Percentiles rank a stretch among this genome's conserved stretches.
Evolutionary conservation across 2,113 vertebrate genomes (phyloP).

Genomic region (Gobio gobio): DNA sequence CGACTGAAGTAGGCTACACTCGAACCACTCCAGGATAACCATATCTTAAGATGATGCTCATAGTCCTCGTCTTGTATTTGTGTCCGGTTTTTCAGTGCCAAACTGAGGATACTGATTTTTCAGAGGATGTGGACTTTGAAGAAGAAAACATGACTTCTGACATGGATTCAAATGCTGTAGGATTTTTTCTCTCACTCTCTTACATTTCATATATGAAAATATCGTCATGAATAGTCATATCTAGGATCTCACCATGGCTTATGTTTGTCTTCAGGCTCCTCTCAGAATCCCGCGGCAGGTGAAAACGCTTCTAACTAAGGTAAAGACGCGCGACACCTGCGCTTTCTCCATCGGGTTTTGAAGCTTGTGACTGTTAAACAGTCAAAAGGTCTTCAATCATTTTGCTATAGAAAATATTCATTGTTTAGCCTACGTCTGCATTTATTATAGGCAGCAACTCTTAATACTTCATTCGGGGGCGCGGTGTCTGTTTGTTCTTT

Average conservation of each 20-base stretch:
- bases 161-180: slow-evolving; percentile 68
- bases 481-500: background rate
- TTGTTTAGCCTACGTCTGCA: background rate
- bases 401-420: background rate
- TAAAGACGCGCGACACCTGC: slow-evolving; percentile 50
- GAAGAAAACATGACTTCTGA: slow-evolving; percentile 55
- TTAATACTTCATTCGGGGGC: background rate
- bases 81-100: slow-evolving; percentile 42
- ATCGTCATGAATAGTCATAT: too few species aligned
- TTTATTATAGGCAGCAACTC: too few species aligned
- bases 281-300: slow-evolving; percentile 73
- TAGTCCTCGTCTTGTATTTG: slow-evolving; percentile 48
- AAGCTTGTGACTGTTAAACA: background rate
- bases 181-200: background rate
- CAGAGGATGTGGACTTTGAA: slow-evolving; percentile 52
- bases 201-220: background rate
- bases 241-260: background rate
- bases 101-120: slow-evolving; percentile 48
- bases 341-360: background rate
- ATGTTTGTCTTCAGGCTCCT: slow-evolving; percentile 63
- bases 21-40: slow-evolving; percentile 5
- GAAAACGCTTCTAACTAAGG: slow-evolving; percentile 69
- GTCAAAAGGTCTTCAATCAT: background rate
- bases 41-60: slow-evolving; percentile 55
- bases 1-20: background rate